Evolutionary conservation across 1,140 invertebrate species (phyloP), one percentile per base, ranked within the genome.

Genomic region (Bombus difficillimus): DNA sequence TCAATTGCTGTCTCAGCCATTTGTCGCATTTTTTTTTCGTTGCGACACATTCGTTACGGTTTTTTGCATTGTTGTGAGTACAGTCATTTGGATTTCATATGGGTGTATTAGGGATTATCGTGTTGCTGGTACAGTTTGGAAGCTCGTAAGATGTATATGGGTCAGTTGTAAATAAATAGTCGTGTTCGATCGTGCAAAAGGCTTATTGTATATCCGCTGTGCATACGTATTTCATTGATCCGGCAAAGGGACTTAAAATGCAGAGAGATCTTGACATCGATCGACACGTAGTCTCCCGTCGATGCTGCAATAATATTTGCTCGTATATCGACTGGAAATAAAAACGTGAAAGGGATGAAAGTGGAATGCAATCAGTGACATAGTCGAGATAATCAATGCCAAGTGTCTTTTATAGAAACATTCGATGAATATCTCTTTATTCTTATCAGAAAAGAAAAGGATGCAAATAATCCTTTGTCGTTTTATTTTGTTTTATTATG

Each of bases 91-190:
- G 66, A 34, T 68, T 62, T 73, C n/a, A 25, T 39, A 57, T 34
- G 15, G 18, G 8, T 13, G 53, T 10, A 80, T 79, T 37, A 69
- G 15, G 28, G 69, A 73, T 85, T 41, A 47, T 66, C 22, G 77
- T 47, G 34, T 77, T n/a, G 41, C 8, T 34, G n/a, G 43, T 25
- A 66, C n/a, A 41, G n/a, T 73, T 47, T 13, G 37, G 41, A 39
- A 81, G 43, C 5, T 41, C 77, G 69, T 80, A 18, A 85, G 47
- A 66, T 66, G 22, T 53, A 62, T 64, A 32, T 80, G 68, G 68
- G 47, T 84, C 75, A 34, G 13, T n/a, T 25, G 75, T 59, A 71
- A 71, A 84, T 77, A 84, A 80, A 85, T 71, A 53, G 32, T 53
- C 10, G 28, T 53, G 76, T 32, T 32, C 32, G 77, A 64, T 62